phyloP scores from a whole-genome alignment of 2,888 invertebrate genomes.

The Nymphalis urticae region DNA sequence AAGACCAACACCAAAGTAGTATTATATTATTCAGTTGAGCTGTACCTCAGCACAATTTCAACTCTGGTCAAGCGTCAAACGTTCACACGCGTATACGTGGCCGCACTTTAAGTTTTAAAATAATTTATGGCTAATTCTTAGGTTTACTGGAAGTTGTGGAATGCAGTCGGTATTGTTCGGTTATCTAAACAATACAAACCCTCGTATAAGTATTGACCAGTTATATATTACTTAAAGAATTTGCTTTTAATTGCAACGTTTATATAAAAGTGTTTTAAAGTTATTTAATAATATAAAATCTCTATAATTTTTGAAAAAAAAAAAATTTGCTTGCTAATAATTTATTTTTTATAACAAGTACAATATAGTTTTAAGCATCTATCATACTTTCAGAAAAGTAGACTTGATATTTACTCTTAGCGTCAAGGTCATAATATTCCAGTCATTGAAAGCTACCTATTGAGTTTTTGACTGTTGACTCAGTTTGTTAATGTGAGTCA shows the following conservation, averaged over 20 bases:
- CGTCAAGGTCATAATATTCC: conserved; percentile 22
- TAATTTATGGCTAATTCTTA: conserved; percentile 65
- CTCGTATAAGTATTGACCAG: conserved; percentile 40
- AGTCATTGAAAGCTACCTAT: conserved; percentile 20
- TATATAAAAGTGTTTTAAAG: no score
- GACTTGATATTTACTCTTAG: no score
- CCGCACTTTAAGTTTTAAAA: conserved; percentile 52
- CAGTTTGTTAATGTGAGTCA: background rate
- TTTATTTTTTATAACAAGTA: no score
- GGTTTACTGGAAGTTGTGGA: conserved; percentile 56
- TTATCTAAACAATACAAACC: conserved; percentile 66
- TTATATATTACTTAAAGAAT: conserved; percentile 18
- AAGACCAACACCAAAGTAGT: background rate
- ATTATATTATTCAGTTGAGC: background rate
- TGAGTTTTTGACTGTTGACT: no score
- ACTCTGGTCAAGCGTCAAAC: conserved; percentile 17
- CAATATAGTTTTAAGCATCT: no score
- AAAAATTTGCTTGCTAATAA: no score
- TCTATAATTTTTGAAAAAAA: no score
- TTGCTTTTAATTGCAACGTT: no score
- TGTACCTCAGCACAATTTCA: conserved; percentile 2
- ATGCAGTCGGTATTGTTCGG: conserved; percentile 63
- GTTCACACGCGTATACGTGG: conserved; percentile 14
- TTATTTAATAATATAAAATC: no score
- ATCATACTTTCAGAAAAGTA: no score